These are phyloP conservation scores for Chinchilla lanigera DNA, from an alignment of 2,113 vertebrate species.

Conservation along the genomic window DNA sequence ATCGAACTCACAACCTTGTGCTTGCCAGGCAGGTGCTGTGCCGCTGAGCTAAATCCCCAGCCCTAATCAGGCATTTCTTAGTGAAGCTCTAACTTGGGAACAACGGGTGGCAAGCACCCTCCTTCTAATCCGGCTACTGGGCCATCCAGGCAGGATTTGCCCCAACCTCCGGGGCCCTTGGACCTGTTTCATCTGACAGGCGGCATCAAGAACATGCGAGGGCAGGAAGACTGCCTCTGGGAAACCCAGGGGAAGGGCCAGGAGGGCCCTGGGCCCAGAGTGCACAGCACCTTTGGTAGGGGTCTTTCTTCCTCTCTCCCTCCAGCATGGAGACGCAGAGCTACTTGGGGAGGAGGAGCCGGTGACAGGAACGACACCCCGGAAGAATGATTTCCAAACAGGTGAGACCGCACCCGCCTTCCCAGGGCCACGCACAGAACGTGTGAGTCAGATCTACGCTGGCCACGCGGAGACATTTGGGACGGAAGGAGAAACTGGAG, in stretches of 20 bases:
- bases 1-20: too few species aligned
- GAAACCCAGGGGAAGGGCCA: background rate
- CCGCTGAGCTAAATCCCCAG: too few species aligned
- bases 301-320: background rate
- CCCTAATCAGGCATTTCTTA: background rate
- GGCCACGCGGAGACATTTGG: background rate
- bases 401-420: fast-evolving
- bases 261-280: background rate
- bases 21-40: too few species aligned
- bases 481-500: background rate
- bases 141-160: background rate
- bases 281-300: background rate
- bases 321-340: background rate
- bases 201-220: background rate
- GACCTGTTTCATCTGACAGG: background rate
- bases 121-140: background rate
- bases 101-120: background rate
- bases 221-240: too few species aligned
- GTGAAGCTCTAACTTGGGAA: background rate
- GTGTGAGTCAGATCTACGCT: background rate
- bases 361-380: background rate
- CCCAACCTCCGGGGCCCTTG: background rate
- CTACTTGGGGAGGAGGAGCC: background rate
- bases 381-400: background rate
- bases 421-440: too few species aligned